Percentiles rank a stretch among this genome's conserved stretches.
These are phyloP conservation scores for Clarias pachynema DNA, from an alignment of 2,797 vertebrate genomes.

Conservation along the genomic window DNA sequence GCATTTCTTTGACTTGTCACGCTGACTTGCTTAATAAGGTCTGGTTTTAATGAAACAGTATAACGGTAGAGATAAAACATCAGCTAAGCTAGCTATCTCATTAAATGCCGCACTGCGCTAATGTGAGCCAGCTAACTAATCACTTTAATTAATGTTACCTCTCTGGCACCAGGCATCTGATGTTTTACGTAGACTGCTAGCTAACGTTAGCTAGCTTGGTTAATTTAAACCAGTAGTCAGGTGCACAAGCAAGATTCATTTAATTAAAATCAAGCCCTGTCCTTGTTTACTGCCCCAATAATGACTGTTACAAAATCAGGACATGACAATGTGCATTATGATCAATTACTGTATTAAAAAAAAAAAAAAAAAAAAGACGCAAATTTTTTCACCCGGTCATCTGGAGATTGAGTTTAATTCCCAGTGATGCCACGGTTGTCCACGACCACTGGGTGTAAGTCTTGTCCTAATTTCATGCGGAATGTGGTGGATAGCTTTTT, in stretches of 20 bases:
- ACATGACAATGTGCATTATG: constrained; percentile 14
- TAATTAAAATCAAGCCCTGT: neutral
- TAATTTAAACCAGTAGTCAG: neutral
- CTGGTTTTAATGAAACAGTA: neutral
- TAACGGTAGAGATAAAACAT: neutral
- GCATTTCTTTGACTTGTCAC: neutral
- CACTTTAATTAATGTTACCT: neutral
- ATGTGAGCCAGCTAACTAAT: neutral
- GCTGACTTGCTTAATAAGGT: neutral
- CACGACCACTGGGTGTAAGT: neutral
- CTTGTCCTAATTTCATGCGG: neutral
- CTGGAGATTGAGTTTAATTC: neutral
- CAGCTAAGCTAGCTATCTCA: neutral
- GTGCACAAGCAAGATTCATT: neutral
- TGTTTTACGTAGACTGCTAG: neutral
- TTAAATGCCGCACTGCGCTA: neutral
- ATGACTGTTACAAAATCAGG: constrained; percentile 2
- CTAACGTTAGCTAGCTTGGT: neutral
- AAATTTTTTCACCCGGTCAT: neutral
- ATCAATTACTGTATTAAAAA: neutral
- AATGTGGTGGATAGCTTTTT: neutral
- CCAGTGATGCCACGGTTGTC: neutral
- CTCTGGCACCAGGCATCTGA: neutral
- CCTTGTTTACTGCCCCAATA: neutral
- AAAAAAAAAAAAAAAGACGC: neutral